Conservation (phyloP, 2,113 vertebrate species). For the Malurus alboscapulatus region DNA sequence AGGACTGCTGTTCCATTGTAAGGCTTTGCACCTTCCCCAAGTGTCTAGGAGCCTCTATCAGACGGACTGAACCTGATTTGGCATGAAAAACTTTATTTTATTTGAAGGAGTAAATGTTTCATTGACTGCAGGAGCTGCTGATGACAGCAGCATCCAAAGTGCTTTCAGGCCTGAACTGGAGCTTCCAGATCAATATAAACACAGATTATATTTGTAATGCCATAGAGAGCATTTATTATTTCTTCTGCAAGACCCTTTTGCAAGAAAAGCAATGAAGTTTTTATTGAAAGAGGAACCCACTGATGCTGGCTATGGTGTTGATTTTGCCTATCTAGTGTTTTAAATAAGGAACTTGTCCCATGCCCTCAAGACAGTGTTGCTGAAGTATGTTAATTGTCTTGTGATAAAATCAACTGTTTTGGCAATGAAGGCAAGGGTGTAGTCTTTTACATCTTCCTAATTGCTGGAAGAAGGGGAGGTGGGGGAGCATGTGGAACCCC, state of each 20-base stretch:
- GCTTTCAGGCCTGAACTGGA: not conserved
- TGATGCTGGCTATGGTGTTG: not conserved
- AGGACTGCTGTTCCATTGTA: not conserved
- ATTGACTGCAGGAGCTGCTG: not conserved
- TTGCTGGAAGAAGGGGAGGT: not conserved
- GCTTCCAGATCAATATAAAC: not conserved
- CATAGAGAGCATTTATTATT: not conserved
- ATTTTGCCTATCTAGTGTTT: not conserved
- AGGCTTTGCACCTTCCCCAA: not conserved
- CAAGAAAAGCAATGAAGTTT: not conserved
- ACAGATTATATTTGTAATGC: not conserved
- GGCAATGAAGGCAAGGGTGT: not conserved
- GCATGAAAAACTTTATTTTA: not conserved
- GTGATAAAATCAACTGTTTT: not conserved
- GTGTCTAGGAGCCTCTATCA: not conserved
- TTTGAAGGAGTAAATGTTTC: not conserved
- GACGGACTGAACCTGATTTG: not conserved
- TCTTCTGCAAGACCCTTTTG: not conserved
- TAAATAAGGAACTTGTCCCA: not conserved
- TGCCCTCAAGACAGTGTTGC: not conserved
- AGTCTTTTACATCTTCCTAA: not conserved
- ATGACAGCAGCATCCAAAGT: not conserved
- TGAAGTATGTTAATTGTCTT: not conserved
- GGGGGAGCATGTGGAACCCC: not conserved
- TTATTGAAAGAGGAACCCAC: not conserved